Evolutionary conservation across 2,888 invertebrate species (phyloP).

Genomic region (Philaethria dido): DNA sequence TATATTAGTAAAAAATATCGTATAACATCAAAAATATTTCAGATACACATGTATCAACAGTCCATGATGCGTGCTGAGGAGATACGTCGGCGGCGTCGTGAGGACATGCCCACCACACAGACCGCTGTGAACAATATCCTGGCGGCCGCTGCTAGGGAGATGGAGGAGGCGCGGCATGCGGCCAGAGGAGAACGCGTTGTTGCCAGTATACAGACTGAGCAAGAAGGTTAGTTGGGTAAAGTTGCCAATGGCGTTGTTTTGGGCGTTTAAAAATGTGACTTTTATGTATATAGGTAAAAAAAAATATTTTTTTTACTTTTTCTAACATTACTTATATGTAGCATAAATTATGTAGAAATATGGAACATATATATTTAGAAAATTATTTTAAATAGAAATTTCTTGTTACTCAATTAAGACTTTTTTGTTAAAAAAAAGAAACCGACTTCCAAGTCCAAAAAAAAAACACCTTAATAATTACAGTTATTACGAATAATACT

Average conservation of each 20-base stretch:
- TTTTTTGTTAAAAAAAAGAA: too few relatives aligned
- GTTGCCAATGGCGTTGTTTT: conserved; percentile 30
- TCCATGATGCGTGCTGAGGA: conserved; percentile 81
- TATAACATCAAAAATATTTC: conserved; percentile 29
- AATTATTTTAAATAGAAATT: too few relatives aligned
- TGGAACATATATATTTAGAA: too few relatives aligned
- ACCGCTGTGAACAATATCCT: conserved; percentile 79
- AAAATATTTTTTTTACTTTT: too few relatives aligned
- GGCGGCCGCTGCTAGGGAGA: conserved; percentile 77
- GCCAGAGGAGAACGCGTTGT: conserved; percentile 57
- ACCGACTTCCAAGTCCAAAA: too few relatives aligned
- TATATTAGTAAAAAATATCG: background rate
- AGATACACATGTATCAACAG: conserved; percentile 82
- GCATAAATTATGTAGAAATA: too few relatives aligned
- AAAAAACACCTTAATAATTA: too few relatives aligned
- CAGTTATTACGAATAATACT: too few relatives aligned
- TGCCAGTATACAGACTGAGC: conserved; percentile 76
- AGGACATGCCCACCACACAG: conserved; percentile 72
- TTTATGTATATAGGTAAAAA: background rate
- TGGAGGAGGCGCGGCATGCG: conserved; percentile 74
- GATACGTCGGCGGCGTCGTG: conserved; percentile 72
- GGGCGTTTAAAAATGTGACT: background rate
- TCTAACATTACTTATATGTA: too few relatives aligned
- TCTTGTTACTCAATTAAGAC: too few relatives aligned
- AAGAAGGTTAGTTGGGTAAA: conserved; percentile 60